Base-by-base conservation (phyloP, 2,797 vertebrate species). In the Chrysocyon brachyurus region DNA sequence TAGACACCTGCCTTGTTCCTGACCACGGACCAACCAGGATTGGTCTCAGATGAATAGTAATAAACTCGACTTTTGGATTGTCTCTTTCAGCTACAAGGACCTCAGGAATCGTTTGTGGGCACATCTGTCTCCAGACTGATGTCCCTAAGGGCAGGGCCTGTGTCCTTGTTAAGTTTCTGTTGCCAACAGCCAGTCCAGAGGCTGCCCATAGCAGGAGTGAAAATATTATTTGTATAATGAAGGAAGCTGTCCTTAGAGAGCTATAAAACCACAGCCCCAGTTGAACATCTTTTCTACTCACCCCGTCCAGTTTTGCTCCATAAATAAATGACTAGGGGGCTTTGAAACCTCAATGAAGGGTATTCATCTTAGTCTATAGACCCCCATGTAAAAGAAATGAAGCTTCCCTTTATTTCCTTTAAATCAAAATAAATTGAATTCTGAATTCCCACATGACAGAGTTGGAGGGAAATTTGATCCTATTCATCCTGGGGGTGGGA, bases 361-460 rank as follows among this genome's bases (percentile, higher is more conserved):
- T 52, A 86, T 94, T 96, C 91, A 72, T 92, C 96, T 96, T 90
- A 28, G 90, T 85, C 91, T 83, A 49, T 66, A 95, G 92, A 87
- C 75, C 87, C 83, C 31, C 1, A 0, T 82, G 57, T 75, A 28
- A 73, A 89, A 95, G 90, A 97, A 96, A 97, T 87, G 89, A 89
- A 91, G 88, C 96, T 94, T 97, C 85, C 78, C 40, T 73, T 96
- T 95, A 88, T 94, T 96, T 90, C 78, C 78, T 91, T 94, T 97
- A 97, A 97, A 97, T 96, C 72, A 96, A 97, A 96, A 96, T 96
- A 96, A 94, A 96, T 97, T 95, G 88, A 97, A 92, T 96, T 94
- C 88, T 91, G 82, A 95, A 94, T 90, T 90, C 91, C 68, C 61
- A 68, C 56, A 21, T 57, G 59, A 89, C 78, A 73, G 33, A 22